Base-by-base conservation (phyloP, 2,113 vertebrate species). In the Malurus elegans region DNA sequence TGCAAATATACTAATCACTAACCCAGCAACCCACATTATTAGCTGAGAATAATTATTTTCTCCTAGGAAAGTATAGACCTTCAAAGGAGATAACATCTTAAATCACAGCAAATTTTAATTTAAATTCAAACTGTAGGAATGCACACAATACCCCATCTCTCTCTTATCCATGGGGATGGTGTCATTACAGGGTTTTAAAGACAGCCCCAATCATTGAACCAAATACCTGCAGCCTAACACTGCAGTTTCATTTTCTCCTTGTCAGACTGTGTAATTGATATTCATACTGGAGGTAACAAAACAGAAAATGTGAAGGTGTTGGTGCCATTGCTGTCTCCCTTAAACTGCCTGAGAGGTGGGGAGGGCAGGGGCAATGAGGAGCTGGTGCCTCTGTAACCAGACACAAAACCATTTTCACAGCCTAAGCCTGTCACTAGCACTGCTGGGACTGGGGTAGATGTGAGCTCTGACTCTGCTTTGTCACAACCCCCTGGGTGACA, bases 291-390 rank as follows among this genome's bases (percentile, higher is more conserved):
- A 90, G 88, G 92, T 87, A 86, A 88, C 92, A 93, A 88, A 96
- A 93, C 54, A 85, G 86, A 90, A 71, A 81, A 71, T 87, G 85
- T 60, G 95, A 94, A 69, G 38, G 58, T 84, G 90, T 94, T 93
- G 90, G 86, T 92, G 67, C 47, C 7, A 15, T 85, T 95, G 21
- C 18, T 88, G 80, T 45, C 51, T 45, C 51, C 73, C 81, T 50
- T 86, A 88, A 91, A 54, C 40, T 26, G 31, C 83, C 62, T 61
- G 71, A 70, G 82, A 19, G n/a, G 9, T 31, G 62, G 72, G 36
- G 44, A 91, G 50, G 26, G 6, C 50, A 23, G 62, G 47, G 56
- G 9, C 98, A 4, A 97, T 96, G 11, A 98, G 98, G 54, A 98
- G 97, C 54, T 8, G 16, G 34, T 34, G 21, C 47, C 19, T 76